Percentiles rank a stretch among this genome's conserved stretches.
Conservation (phyloP, 2,888 invertebrate genomes). For the Leptogaster cylindrica region DNA sequence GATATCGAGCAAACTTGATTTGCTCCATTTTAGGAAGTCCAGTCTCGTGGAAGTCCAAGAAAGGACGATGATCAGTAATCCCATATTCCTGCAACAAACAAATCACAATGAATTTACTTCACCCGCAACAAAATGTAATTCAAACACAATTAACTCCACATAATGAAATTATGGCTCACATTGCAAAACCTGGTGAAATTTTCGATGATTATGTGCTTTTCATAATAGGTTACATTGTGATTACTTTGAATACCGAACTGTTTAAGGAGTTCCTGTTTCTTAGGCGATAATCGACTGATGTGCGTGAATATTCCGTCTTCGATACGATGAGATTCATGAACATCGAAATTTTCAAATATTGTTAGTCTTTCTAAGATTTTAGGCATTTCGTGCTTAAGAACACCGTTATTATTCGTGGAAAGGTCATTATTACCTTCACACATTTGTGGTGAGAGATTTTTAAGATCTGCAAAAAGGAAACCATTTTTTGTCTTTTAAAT, state of each 20-base stretch:
- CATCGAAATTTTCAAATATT: constrained; percentile 61
- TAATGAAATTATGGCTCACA: constrained; percentile 55
- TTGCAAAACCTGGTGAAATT: constrained; percentile 63
- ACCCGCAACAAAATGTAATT: not conserved
- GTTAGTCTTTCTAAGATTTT: constrained; percentile 57
- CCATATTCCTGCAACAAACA: constrained; percentile 60
- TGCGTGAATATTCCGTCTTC: constrained; percentile 61
- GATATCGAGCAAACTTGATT: constrained; percentile 62
- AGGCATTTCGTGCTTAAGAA: constrained; percentile 49
- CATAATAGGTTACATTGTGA: constrained; percentile 62
- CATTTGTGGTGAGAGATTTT: constrained; percentile 58
- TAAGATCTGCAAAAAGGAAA: constrained; percentile 56
- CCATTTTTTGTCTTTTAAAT: constrained; percentile 25
- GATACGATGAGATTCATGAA: constrained; percentile 60
- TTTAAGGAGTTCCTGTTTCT: constrained; percentile 62
- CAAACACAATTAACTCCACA: not conserved
- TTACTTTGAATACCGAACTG: constrained; percentile 63
- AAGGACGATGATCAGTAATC: constrained; percentile 61
- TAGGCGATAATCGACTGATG: constrained; percentile 60
- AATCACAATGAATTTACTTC: no score
- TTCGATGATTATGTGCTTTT: constrained; percentile 62
- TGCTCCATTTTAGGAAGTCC: constrained; percentile 61
- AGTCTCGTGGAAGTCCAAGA: constrained; percentile 62
- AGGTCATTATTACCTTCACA: constrained; percentile 58
- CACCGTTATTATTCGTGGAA: constrained; percentile 49